Base-by-base conservation (phyloP, 1,140 invertebrate species). In the Bursaphelenchus mucronatus region DNA sequence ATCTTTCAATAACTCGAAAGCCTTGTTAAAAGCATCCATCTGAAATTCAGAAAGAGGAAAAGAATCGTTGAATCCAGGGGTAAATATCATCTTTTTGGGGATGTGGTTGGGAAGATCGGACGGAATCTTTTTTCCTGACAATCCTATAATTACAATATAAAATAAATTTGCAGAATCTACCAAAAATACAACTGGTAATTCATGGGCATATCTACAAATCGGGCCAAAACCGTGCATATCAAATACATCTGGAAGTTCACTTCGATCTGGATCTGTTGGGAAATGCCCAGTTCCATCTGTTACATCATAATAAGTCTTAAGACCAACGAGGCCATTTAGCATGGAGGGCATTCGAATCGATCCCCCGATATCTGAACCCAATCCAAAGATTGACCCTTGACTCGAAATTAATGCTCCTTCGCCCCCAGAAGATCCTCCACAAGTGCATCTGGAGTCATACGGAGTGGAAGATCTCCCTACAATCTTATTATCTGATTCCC, bases 271-370 rank as follows among this genome's bases (percentile, higher is more conserved):
- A 57, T 59, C 13, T 61, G 49, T 30, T 62, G 49, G 15, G 41
- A 41, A 21, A 49, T 78, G 69, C 64, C 67, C 51, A 67, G 64
- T 43, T 63, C 77, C 57, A 40, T 61, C 41, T 30, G 68, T 9
- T n/a, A 68, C 30, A 70, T 66, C 54, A 39, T 62, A 39, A 13
- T 75, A 86, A 75, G 87, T 90, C 82, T 94, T 96, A 82, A 96
- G 92, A 10, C 93, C 93, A 82, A 92, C 96, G 53, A 96, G n/a
- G 49, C 94, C 93, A 83, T 92, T 94, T 78, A 95, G 96, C 75
- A 90, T 93, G 9, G 89, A 85, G 0, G 93, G 94, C 87, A 97
- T 92, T 45, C 94, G 87, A 74, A 95, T 95, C 10, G 90, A 94
- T 0, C 94, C 94, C 2, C 92, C 94, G 61, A 97, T 94, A 80